These are phyloP conservation scores for Bagarius yarrelli DNA, from an alignment of 2,113 vertebrate genomes.

Conservation along the genomic window DNA sequence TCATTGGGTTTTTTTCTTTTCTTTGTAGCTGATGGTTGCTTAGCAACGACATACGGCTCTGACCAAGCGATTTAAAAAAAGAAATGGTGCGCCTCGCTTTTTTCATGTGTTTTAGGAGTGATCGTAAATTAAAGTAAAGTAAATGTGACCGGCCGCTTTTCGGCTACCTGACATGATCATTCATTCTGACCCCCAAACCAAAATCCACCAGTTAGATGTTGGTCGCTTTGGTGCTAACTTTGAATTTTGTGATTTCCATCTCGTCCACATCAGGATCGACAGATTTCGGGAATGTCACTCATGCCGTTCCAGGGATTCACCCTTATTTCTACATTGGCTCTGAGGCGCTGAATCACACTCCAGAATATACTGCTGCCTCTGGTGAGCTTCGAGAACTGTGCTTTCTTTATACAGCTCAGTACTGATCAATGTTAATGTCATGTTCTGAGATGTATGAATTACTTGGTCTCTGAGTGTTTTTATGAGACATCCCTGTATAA, in stretches of 20 bases:
- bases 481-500: not conserved
- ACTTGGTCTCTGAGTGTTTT: not conserved
- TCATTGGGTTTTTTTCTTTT: too few species aligned
- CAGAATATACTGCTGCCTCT: constrained; percentile 80
- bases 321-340: constrained; percentile 85
- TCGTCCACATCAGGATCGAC: constrained; percentile 75
- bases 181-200: too few species aligned
- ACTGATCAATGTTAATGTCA: not conserved
- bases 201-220: too few species aligned
- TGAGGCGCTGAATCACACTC: constrained; percentile 80
- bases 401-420: not conserved
- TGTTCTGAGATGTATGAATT: not conserved
- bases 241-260: not conserved
- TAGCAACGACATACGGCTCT: too few species aligned
- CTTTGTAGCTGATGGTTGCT: too few species aligned
- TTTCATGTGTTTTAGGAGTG: too few species aligned
- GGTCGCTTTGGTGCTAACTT: too few species aligned
- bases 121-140: too few species aligned
- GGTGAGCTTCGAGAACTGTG: constrained; percentile 60
- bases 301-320: constrained; percentile 81
- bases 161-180: too few species aligned
- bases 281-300: constrained; percentile 84
- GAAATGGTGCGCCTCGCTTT: too few species aligned
- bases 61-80: too few species aligned
- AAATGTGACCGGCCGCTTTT: too few species aligned